Base-by-base conservation (phyloP, 2,797 vertebrate species). In the Falco peregrinus region DNA sequence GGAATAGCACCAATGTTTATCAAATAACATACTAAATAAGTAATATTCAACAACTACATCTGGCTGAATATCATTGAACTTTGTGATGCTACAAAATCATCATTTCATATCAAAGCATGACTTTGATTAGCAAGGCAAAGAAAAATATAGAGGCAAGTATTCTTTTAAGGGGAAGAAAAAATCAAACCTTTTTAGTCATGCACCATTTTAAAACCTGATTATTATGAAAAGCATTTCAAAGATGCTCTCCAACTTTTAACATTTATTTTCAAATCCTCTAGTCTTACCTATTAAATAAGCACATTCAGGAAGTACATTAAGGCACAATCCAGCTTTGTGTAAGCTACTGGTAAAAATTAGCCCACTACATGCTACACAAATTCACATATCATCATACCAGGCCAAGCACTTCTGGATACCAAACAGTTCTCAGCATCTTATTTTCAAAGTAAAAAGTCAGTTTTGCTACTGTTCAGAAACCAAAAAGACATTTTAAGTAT, bases 1-100 rank as follows among this genome's bases (percentile, higher is more conserved):
- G 48, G 28, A 83, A 88, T 24, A 81, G 18, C 43, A 20, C 45
- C 57, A 87, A 20, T 67, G 31, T 67, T 92, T 54, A 73, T 74
- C 73, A 68, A 89, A 95, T 84, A 93, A 63, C 2, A 0, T 51
- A 74, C 80, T 90, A 90, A 96, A 71, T 75, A 89, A 93, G 45
- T 48, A 84, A 84, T 69, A 93, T 85, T 78, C 82, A 84, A 47
- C 51, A 85, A 33, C 84, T 81, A 65, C 64, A 48, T 94, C 71
- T 15, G 7, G 39, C 19, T 93, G 87, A 87, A 74, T 90, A 84
- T 80, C 85, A 74, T 1, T 90, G 60, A 95, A 65, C 24, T 80
- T 31, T 29, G 16, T 68, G 75, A 93, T 43, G 16, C n/a, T 74
- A 87, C 47, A 86, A 82, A 96, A 76, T 43, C 83, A 25, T 68